Conservation (phyloP, 1,140 invertebrate genomes). For the Macrobrachium nipponense region DNA sequence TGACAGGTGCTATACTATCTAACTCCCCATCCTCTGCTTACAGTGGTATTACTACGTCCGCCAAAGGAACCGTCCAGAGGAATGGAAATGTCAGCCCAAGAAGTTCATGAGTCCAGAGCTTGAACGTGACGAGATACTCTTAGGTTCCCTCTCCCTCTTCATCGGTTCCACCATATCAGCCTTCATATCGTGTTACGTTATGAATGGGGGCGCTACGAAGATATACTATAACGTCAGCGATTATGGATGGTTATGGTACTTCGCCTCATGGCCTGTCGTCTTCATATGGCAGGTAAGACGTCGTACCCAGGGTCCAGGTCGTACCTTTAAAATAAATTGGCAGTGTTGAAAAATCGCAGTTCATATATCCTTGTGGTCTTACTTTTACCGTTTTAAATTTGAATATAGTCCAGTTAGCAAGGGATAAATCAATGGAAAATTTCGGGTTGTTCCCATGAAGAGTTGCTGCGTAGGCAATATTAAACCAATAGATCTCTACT, state of each 20-base stretch:
- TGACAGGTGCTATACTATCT: background rate
- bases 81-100: conserved; percentile 82
- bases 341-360: background rate
- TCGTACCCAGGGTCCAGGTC: too few species aligned
- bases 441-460: too few species aligned
- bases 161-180: conserved; percentile 71
- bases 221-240: conserved; percentile 77
- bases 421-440: too few species aligned
- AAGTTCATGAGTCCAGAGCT: conserved; percentile 77
- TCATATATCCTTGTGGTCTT: background rate
- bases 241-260: conserved; percentile 76
- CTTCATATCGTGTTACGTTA: conserved; percentile 75
- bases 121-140: conserved; percentile 77
- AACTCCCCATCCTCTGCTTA: conserved; percentile 24
- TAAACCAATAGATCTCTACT: too few species aligned
- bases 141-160: conserved; percentile 75
- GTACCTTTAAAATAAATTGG: background rate
- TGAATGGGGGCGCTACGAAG: conserved; percentile 76
- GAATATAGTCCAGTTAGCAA: background rate
- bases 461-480: too few species aligned
- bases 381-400: background rate
- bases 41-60: conserved; percentile 80
- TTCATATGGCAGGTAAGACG: conserved; percentile 74
- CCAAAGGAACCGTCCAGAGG: conserved; percentile 72
- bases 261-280: conserved; percentile 76